Base-by-base conservation (phyloP, 2,888 invertebrate genomes). In the Ecliptopera silaceata region DNA sequence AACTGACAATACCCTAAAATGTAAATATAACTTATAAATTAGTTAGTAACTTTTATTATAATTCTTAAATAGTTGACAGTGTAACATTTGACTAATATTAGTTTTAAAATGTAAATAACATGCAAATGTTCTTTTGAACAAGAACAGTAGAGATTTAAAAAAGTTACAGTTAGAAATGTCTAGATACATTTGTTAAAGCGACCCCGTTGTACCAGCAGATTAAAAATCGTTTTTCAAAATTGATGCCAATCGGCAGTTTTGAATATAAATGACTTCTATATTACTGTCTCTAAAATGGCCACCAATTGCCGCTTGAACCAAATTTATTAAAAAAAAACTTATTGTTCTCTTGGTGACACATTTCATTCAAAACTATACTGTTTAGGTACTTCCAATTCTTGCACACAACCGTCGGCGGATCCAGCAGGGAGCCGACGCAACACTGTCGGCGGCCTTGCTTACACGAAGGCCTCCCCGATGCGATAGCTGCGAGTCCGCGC, bases 391-490 rank as follows among this genome's bases (percentile, higher is more conserved):
- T 54, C n/a, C 59, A 59, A 59, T 54, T 61, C 46, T 54, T 51
- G 63, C 61, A 56, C 61, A 59, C 49, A 50, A 61, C 39, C 45
- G 39, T 41, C 31, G 29, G 44, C 31, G 29, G 47, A 36, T 47
- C 36, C 29, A 43, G 39, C 48, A 31, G n/a, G 34, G 29, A 26
- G 26, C 8, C 26, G 6, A 8, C 26, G 1, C 1, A 6, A 6
- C 22, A 22, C 22, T 2, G 22, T 4, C 22, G 6, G 4, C 6
- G 22, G 22, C 2, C 48, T 2, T 18, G 6, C 11, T 4, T 54
- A 65, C 49, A 65, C 65, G 41, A 59, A 65, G 29, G 65, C 65
- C 50, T 65, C 65, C 10, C 61, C 63, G 51, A 63, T 45, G 38
- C 58, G 51, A 47, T 50, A 63, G 48, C 38, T 38, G 52, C 45